phyloP scores from a whole-genome alignment of 1,140 invertebrate genomes.

The Carposina sasakii region DNA sequence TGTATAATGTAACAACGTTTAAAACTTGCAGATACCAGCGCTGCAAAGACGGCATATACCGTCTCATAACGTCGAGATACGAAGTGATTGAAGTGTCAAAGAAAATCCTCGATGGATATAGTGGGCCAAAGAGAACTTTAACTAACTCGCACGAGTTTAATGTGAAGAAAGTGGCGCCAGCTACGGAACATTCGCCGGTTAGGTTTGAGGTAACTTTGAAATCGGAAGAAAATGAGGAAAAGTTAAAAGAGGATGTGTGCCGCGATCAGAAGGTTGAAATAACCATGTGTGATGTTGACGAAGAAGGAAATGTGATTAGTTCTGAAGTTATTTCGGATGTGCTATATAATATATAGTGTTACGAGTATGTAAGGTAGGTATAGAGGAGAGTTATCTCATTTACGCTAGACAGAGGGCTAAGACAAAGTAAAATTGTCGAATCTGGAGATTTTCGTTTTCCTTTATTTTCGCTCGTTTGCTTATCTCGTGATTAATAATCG shows the following conservation, averaged over 20 bases:
- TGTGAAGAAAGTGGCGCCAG: slow-evolving; percentile 36
- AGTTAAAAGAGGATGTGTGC: no score
- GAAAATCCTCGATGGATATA: slow-evolving; percentile 72
- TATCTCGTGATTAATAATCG: no score
- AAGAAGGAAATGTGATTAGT: slow-evolving; percentile 52
- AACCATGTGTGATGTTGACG: slow-evolving; percentile 56
- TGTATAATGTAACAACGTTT: no score
- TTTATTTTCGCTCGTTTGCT: no score
- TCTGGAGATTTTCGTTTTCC: no score
- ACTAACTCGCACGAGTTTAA: slow-evolving; percentile 54
- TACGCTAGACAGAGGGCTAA: no score
- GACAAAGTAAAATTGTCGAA: no score
- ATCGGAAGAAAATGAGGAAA: no score
- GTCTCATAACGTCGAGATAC: slow-evolving; percentile 83
- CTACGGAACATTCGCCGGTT: slow-evolving; percentile 38
- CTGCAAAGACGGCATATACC: slow-evolving; percentile 82
- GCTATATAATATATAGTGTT: no score
- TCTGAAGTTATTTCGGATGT: slow-evolving; percentile 42
- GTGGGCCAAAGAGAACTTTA: slow-evolving; percentile 47
- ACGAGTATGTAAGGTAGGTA: no score
- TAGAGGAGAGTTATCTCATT: no score
- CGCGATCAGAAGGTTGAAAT: slow-evolving; percentile 41
- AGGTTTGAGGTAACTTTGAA: slow-evolving; percentile 43
- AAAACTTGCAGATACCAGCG: slow-evolving; percentile 77
- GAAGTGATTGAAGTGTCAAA: slow-evolving; percentile 84